Evolutionary conservation across 2,888 invertebrate genomes (phyloP), one percentile per base, ranked within the genome.

Genomic region (Drosophila leonis): DNA sequence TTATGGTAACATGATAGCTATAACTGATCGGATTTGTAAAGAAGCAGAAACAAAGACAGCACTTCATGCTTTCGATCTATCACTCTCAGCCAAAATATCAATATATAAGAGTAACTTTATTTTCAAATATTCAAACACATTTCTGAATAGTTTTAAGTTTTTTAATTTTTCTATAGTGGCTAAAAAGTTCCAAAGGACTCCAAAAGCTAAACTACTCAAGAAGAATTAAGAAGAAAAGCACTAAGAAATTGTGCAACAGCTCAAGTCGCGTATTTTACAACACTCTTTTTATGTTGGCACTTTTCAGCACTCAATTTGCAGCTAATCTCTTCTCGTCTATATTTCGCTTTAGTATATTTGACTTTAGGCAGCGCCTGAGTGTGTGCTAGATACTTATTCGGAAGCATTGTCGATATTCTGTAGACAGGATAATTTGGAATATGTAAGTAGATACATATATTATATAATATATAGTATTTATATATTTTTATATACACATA

Each of bases 381-480:
- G 39, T 18, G 20, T 54, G 35, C 54, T 37, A 18, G 65, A 37
- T 41, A 49, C n/a, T 56, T 52, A 42, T 52, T 51, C 46, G 39
- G 9, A 24, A 37, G 37, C 49, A 24, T 24, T 56, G 31, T 52
- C 64, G 51, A 69, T 63, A 63, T 56, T 55, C 55, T 46, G 61
- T 18, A 31, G 44, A 37, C 55, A 27, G 44, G 42, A 69, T 63
- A 63, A 60, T 56, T 62, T 42, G 12, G 60, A 56, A 77, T 72
- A 66, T 61, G 54, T 62, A 78, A 65, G 44, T 54, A 72, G 10
- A 72, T 59, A 24, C 64, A 24, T 52, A 63, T 51, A 51, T 18
- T 18, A 33, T 12, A 33, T 24, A 1, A 35, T 49, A 37, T 12
- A 60, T 24, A 18, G 24, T 10, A 52, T 3, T 35, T 15, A 33